A percentile compares a stretch with the other conserved stretches of the same genome.
Conservation (phyloP, 37 sponge, comb jelly and placozoan genomes). For the Ianthella basta region DNA sequence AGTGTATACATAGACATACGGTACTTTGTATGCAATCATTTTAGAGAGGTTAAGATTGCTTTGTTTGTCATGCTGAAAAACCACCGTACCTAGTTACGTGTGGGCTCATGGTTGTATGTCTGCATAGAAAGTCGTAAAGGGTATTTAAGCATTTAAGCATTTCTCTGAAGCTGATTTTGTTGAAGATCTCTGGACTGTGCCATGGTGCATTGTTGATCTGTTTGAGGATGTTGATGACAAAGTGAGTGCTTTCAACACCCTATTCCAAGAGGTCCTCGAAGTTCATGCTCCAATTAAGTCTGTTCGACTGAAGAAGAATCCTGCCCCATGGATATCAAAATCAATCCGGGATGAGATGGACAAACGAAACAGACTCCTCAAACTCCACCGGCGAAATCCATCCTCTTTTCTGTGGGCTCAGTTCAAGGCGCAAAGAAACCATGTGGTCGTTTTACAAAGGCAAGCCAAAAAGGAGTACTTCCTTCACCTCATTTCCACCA, state of each 20-base stretch:
- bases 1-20: too few species aligned
- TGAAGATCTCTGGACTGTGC: neutral
- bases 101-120: too few species aligned
- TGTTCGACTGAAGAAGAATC: conserved; percentile 7
- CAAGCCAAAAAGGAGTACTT: neutral
- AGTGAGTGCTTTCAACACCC: neutral
- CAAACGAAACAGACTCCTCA: neutral
- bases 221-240: conserved; percentile 20
- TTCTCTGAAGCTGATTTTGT: neutral
- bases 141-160: too few species aligned
- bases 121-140: too few species aligned
- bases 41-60: too few species aligned
- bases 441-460: neutral
- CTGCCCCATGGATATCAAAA: conserved; percentile 21
- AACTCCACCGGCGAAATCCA: neutral
- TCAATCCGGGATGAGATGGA: conserved; percentile 21
- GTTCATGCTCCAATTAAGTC: conserved; percentile 5
- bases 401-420: neutral
- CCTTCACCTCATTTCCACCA: neutral
- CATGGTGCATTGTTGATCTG: neutral
- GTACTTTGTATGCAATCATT: too few species aligned
- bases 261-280: neutral
- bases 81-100: too few species aligned
- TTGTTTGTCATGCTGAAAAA: too few species aligned
- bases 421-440: neutral